Evolutionary conservation across 2,113 vertebrate genomes (phyloP).

Genomic region (Zosterops borbonicus): DNA sequence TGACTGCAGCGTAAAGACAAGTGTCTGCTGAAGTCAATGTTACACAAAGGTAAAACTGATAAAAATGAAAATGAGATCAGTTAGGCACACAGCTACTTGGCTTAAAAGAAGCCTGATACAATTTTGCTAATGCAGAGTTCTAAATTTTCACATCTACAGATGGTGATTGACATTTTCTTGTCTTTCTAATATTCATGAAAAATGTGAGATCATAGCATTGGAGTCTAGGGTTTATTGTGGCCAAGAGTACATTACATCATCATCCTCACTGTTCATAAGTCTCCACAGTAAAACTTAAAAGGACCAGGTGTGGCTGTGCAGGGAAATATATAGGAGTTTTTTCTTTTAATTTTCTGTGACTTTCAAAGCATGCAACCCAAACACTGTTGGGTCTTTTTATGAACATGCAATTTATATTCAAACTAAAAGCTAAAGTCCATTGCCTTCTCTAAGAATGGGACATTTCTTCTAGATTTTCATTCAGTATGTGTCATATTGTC

Average conservation of each 20-base stretch:
- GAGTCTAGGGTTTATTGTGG: neutral
- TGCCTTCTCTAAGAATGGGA: neutral
- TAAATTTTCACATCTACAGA: neutral
- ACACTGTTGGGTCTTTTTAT: neutral
- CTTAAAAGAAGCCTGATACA: neutral
- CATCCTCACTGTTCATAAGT: neutral
- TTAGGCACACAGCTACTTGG: neutral
- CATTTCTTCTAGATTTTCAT: neutral
- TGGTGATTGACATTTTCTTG: neutral
- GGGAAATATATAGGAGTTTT: neutral
- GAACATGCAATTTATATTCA: neutral
- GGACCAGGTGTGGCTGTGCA: neutral
- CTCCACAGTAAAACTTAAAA: neutral
- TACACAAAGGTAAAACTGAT: neutral
- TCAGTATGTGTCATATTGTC: neutral
- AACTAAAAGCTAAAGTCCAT: neutral
- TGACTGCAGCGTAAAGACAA: neutral
- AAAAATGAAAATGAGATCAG: neutral
- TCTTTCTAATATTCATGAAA: neutral
- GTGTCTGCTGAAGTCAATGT: neutral
- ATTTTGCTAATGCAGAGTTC: neutral
- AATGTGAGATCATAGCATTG: neutral
- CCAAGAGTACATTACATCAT: constrained; percentile 38
- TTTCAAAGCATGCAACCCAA: neutral
- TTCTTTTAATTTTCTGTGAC: neutral